These are phyloP conservation scores for Entelurus aequoreus DNA, from an alignment of 2,113 vertebrate genomes.

Conservation along the genomic window DNA sequence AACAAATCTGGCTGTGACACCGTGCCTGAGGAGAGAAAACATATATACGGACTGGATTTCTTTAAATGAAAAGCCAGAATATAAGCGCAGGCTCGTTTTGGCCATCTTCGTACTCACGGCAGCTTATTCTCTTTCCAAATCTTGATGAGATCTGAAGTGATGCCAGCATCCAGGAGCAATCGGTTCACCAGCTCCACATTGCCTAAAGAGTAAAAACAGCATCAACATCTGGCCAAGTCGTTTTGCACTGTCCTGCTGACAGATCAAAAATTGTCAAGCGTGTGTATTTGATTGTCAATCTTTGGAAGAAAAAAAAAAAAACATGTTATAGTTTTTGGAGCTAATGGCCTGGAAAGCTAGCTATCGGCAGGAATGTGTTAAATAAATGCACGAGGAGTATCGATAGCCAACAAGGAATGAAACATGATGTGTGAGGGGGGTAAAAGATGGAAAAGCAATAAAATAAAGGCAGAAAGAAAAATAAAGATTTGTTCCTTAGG, in stretches of 20 bases:
- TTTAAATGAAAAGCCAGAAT: background rate
- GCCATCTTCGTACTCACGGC: slow-evolving; percentile 71
- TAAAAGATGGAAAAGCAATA: background rate
- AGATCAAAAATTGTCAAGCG: background rate
- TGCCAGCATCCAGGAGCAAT: slow-evolving; percentile 87
- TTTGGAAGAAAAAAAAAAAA: background rate
- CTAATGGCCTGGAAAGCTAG: background rate
- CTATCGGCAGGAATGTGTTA: slow-evolving; percentile 6
- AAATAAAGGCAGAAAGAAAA: slow-evolving; percentile 2
- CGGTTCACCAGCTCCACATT: slow-evolving; percentile 83
- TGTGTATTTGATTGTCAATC: background rate
- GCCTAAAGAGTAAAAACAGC: slow-evolving; percentile 66
- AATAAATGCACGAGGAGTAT: slow-evolving; percentile 8
- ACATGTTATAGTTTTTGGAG: slow-evolving; percentile 1
- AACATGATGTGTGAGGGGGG: background rate
- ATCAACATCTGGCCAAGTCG: slow-evolving; percentile 1
- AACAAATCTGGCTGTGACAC: slow-evolving; percentile 86
- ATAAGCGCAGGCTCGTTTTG: too few species aligned
- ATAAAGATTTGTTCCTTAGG: background rate
- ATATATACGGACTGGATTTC: background rate
- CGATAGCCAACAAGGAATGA: slow-evolving; percentile 4
- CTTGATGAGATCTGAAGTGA: slow-evolving; percentile 83
- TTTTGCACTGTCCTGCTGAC: slow-evolving; percentile 1
- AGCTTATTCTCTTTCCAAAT: slow-evolving; percentile 79
- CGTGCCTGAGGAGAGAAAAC: slow-evolving; percentile 44